Percentiles rank a stretch among this genome's conserved stretches.
phyloP scores from a whole-genome alignment of 2,113 vertebrate species.

The Pelvicachromis taeniatus region DNA sequence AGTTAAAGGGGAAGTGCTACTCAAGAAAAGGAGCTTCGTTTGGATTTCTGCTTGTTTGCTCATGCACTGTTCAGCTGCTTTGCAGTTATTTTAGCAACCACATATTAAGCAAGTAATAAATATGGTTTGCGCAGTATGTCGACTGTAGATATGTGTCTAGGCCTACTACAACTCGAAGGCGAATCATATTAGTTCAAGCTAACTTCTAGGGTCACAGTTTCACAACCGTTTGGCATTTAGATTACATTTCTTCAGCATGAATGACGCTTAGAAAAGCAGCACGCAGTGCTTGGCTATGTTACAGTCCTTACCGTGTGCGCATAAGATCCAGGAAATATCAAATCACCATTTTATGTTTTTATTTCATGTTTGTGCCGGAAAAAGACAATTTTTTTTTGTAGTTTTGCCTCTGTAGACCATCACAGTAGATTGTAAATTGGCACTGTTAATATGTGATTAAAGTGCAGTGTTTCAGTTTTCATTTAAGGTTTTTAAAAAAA shows the following conservation, averaged over 20 bases:
- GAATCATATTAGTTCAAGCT: not conserved
- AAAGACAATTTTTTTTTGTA: not conserved
- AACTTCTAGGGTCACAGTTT: not conserved
- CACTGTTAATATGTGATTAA: not conserved
- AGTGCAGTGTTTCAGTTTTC: not conserved
- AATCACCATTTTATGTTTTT: not conserved
- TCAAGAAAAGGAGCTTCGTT: not conserved
- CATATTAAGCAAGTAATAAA: not conserved
- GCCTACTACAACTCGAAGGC: not conserved
- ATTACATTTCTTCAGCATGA: not conserved
- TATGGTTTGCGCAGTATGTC: not conserved
- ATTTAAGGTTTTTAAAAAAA: too few relatives aligned
- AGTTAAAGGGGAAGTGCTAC: conserved; percentile 52
- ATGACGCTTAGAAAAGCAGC: not conserved
- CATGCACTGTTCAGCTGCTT: not conserved
- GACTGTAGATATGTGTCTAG: not conserved
- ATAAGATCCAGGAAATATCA: not conserved
- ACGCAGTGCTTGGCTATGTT: not conserved
- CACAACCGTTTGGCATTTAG: not conserved
- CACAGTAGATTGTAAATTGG: not conserved
- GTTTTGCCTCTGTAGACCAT: not conserved
- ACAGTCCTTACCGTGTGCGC: not conserved
- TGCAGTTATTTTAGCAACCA: not conserved
- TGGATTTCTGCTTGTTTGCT: not conserved
- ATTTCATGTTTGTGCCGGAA: not conserved